Percentiles rank a stretch among this genome's conserved stretches.
These are phyloP conservation scores for Alethe castanea DNA, from an alignment of 2,113 vertebrate species.

Conservation along the genomic window DNA sequence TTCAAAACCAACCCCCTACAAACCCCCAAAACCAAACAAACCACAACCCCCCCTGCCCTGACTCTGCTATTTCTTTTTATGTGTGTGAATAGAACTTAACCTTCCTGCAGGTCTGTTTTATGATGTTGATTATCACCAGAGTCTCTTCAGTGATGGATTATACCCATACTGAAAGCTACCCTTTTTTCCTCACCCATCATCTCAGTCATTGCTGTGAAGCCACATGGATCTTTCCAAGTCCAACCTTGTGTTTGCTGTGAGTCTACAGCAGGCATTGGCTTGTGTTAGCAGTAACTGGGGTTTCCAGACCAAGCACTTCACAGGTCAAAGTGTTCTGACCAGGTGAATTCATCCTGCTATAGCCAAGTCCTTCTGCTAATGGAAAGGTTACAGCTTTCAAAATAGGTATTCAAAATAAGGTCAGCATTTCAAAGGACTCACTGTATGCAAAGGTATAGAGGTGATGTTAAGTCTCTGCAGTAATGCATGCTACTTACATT, in stretches of 20 bases:
- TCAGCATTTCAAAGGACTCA: not conserved
- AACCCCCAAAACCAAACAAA: not conserved
- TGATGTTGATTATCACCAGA: not conserved
- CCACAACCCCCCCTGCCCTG: rapidly evolving
- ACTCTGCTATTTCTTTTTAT: not conserved
- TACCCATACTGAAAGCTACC: not conserved
- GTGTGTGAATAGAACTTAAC: not conserved
- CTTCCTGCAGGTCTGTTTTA: not conserved
- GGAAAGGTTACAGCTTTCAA: not conserved
- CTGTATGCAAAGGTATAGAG: not conserved
- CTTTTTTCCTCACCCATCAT: not conserved
- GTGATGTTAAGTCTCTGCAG: not conserved
- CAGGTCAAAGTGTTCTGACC: not conserved
- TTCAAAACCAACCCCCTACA: rapidly evolving
- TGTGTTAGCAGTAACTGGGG: not conserved
- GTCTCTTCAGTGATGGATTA: not conserved
- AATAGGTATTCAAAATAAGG: not conserved
- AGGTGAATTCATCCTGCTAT: not conserved
- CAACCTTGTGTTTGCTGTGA: not conserved
- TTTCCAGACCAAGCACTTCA: not conserved
- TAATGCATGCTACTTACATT: not conserved
- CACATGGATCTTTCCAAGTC: not conserved
- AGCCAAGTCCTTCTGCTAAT: not conserved
- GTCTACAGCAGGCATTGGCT: not conserved
- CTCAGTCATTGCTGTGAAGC: not conserved